Evolutionary conservation across 2,113 vertebrate genomes (phyloP).

Genomic region (Fulmarus glacialis): DNA sequence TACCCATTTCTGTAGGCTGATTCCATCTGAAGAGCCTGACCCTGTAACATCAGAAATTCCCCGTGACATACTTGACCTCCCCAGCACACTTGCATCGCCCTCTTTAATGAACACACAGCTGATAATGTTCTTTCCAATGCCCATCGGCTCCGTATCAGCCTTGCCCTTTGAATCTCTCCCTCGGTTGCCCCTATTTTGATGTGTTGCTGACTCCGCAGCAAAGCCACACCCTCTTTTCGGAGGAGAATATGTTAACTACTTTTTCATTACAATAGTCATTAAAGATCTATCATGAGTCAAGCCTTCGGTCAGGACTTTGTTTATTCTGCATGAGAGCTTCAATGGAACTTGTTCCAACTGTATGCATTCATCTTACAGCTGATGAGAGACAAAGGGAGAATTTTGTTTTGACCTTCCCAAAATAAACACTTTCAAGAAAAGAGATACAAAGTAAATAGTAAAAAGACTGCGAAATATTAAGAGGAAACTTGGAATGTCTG

Average conservation of each 20-base stretch:
- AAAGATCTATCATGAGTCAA: slow-evolving; percentile 63
- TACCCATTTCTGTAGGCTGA: neutral
- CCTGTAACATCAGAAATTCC: neutral
- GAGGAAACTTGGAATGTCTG: slow-evolving; percentile 34
- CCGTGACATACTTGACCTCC: neutral
- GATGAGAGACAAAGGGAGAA: slow-evolving; percentile 53
- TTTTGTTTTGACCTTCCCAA: slow-evolving; percentile 65
- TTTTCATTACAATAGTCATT: slow-evolving; percentile 68
- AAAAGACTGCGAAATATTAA: slow-evolving; percentile 48
- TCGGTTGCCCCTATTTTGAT: neutral
- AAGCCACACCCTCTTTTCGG: neutral
- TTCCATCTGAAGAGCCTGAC: neutral
- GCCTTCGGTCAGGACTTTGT: slow-evolving; percentile 48
- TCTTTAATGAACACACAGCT: neutral
- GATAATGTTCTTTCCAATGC: neutral
- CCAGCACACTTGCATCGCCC: neutral
- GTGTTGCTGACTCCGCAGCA: slow-evolving; percentile 20
- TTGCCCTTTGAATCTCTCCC: neutral
- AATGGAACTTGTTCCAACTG: slow-evolving; percentile 48
- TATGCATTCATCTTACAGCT: slow-evolving; percentile 51
- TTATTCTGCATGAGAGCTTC: slow-evolving; percentile 50
- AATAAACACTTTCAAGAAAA: slow-evolving; percentile 60
- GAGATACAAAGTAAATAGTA: slow-evolving; percentile 66
- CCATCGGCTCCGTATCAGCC: neutral
- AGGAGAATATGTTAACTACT: slow-evolving; percentile 34